Conservation (phyloP, 2,888 invertebrate species). For the Halictus quadricinctus region DNA sequence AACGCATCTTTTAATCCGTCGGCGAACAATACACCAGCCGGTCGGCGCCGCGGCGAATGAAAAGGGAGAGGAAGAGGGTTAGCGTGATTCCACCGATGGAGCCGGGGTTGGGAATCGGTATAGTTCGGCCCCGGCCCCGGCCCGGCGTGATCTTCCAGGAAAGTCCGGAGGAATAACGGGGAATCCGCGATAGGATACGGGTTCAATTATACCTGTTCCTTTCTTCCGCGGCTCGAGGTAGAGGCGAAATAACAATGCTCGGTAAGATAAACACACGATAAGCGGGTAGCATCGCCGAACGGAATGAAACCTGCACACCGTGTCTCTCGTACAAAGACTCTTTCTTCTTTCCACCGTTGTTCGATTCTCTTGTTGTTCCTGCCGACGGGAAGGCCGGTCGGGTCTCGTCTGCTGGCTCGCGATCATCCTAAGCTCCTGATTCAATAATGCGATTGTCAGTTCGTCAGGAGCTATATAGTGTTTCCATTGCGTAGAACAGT, state of each 20-base stretch:
- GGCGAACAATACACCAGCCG: slow-evolving; percentile 51
- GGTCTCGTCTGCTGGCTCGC: background rate
- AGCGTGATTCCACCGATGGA: slow-evolving; percentile 2
- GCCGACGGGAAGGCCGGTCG: background rate
- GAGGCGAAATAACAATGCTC: slow-evolving; percentile 76
- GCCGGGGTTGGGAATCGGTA: slow-evolving; percentile 8
- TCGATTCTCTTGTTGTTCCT: slow-evolving; percentile 16
- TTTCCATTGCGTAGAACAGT: too few species aligned
- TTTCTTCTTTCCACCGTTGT: slow-evolving; percentile 6
- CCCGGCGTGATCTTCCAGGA: slow-evolving; percentile 46
- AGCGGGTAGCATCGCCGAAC: slow-evolving; percentile 70
- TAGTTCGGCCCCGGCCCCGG: slow-evolving; percentile 2
- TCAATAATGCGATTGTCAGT: too few species aligned
- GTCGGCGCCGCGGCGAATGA: slow-evolving; percentile 18
- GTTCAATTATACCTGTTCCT: slow-evolving; percentile 77
- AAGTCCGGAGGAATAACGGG: slow-evolving; percentile 60
- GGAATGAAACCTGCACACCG: slow-evolving; percentile 72
- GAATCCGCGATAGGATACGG: slow-evolving; percentile 71
- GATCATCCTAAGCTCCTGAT: background rate
- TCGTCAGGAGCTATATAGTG: too few species aligned
- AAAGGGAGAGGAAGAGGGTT: background rate
- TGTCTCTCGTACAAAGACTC: slow-evolving; percentile 38
- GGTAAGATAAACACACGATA: slow-evolving; percentile 78
- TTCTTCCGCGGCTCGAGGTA: slow-evolving; percentile 56
- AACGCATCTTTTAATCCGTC: slow-evolving; percentile 61